Base-by-base conservation (phyloP, 2,113 vertebrate genomes). In the Prolemur simus region DNA sequence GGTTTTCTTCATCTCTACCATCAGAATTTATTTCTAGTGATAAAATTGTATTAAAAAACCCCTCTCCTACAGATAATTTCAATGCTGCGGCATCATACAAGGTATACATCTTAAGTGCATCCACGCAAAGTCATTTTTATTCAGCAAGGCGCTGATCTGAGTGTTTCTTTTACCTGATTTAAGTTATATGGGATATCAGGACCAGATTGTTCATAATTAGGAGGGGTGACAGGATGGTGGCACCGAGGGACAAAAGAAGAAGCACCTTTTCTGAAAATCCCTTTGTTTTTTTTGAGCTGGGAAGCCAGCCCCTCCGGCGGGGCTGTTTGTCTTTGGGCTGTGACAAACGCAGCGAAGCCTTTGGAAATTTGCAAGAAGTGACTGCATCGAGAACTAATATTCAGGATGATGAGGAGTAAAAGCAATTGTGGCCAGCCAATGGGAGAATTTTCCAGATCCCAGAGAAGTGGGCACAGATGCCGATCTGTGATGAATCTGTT, bases 141-240 rank as follows among this genome's bases (percentile, higher is more conserved):
- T 92, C 97, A 80, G 87, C 90, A 91, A 96, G 89, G 88, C 88
- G 87, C 56, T 94, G 80, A 39, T 84, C 84, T 60, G 85, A 96
- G 83, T 76, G 93, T 93, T 80, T 68, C 71, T 93, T 97, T 97
- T 97, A 95, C 92, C 94, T 96, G 95, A 96, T 97, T 94, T 97
- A 95, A 96, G 93, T 96, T 93, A 69, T 92, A 87, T 90, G 96
- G 95, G 96, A 58, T 88, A 92, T 94, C 78, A 17, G 87, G 96
- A 96, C 95, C 97, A 96, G 96, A 97, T 96, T 92, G 97, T 93
- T 97, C 94, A 86, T 94, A 95, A 97, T 96, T 91, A 96, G 97
- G 97, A 96, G 92, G 92, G 97, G 14, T 4, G 49, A 69, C 56
- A 54, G 93, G 47, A 8, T n/a, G 96, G 96, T 91, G 96, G 91